phyloP scores from a whole-genome alignment of 1,140 invertebrate species.

The Manduca sexta region DNA sequence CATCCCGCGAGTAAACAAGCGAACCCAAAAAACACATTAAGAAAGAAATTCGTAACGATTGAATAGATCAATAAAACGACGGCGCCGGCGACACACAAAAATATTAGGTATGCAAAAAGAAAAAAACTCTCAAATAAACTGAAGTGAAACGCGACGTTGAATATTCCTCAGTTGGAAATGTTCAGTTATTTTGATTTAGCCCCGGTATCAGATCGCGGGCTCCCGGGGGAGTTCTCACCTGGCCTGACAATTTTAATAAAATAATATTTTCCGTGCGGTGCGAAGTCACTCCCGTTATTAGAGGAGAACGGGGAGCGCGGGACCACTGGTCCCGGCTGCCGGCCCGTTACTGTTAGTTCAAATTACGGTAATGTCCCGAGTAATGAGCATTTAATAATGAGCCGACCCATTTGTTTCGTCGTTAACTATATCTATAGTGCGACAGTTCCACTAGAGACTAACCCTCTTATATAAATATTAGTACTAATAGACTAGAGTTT shows the following conservation, averaged over 20 bases:
- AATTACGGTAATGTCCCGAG: conserved; percentile 16
- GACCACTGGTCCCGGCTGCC: conserved; percentile 7
- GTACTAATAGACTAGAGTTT: too few relatives aligned
- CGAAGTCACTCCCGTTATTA: conserved; percentile 29
- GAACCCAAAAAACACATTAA: conserved; percentile 29
- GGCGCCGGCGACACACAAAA: conserved; percentile 8
- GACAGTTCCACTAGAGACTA: too few relatives aligned
- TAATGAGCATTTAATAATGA: conserved; percentile 9
- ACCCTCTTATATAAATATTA: too few relatives aligned
- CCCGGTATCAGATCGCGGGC: conserved; percentile 22
- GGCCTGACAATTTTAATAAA: conserved; percentile 50
- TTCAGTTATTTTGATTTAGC: conserved; percentile 41
- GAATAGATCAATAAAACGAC: conserved; percentile 39
- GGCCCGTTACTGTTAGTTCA: conserved; percentile 14
- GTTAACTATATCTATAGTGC: too few relatives aligned
- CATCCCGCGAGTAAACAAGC: conserved; percentile 15
- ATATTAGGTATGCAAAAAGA: conserved; percentile 24
- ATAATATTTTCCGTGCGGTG: conserved; percentile 34
- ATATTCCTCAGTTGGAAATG: conserved; percentile 23
- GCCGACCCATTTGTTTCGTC: too few relatives aligned
- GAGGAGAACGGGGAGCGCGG: conserved; percentile 16
- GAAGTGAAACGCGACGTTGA: conserved; percentile 24
- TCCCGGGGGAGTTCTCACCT: conserved; percentile 34
- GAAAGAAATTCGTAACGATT: conserved; percentile 33
- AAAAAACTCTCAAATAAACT: conserved; percentile 23